phyloP scores from a whole-genome alignment of 2,113 vertebrate genomes.

The Scalopus aquaticus region DNA sequence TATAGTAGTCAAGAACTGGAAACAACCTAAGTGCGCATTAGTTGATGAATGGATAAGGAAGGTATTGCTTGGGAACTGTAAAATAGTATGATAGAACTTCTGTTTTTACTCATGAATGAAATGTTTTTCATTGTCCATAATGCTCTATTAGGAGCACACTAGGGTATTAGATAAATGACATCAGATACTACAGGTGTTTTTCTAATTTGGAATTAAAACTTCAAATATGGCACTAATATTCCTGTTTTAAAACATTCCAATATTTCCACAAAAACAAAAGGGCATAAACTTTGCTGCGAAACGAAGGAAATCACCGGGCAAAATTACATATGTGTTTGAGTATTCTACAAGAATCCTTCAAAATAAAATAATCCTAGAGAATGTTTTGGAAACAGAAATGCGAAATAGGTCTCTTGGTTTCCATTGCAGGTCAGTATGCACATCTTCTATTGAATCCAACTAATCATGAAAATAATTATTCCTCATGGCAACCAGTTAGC shows the following conservation, averaged over 20 bases:
- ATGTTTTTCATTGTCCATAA: background rate
- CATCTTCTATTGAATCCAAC: background rate
- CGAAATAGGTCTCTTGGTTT: background rate
- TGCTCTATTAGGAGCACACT: background rate
- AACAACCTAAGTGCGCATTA: too few species aligned
- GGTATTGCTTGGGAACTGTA: background rate
- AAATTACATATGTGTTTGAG: background rate
- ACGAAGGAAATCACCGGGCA: background rate
- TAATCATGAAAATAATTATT: conserved; percentile 17
- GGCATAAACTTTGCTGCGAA: background rate
- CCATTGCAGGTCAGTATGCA: background rate
- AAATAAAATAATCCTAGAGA: background rate
- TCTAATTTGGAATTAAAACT: background rate
- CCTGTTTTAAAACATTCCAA: background rate
- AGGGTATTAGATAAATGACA: background rate
- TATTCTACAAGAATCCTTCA: background rate
- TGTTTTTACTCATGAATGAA: background rate
- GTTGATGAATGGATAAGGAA: background rate
- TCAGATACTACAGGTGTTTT: background rate
- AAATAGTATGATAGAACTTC: background rate
- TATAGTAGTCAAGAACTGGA: too few species aligned
- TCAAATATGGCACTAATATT: background rate
- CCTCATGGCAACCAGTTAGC: background rate
- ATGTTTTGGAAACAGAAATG: background rate
- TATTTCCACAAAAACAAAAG: background rate